Base-by-base conservation (phyloP, 2,888 invertebrate species). In the Oxyteleia sp. region DNA sequence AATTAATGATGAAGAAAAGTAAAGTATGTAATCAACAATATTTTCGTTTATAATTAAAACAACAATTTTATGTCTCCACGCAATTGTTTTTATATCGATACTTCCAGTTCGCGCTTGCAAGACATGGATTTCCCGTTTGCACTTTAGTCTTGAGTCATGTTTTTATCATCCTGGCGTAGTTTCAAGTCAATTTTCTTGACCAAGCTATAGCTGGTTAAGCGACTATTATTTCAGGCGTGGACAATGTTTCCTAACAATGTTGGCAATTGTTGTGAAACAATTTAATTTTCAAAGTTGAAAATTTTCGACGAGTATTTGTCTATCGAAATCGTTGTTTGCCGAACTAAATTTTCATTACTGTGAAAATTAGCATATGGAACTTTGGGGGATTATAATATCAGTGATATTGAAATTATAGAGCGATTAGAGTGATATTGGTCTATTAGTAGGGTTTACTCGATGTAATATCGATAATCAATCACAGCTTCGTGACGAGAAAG, bases 161-260 rank as follows among this genome's bases (percentile, higher is more conserved):
- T 92, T 91, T 90, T 91, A 92, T 91, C 89, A 90, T 92, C 88
- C 89, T 92, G 92, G 92, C 92, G 79, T 80, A 85, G 90, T 88
- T 91, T 92, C 92, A 92, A 92, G 92, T 91, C 90, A 92, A 92
- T 92, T 92, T 92, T 90, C 91, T 91, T 90, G 88, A 90, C 89
- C 89, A 88, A 88, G 88, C 88, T 86, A 90, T 91, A 92, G 89
- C 87, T 90, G 85, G 85, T 63, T 76, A 43, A 29, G 59, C 64
- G 68, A 69, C 74, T 66, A 82, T 82, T 64, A 71, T 72, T 76
- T 63, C 57, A 75, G 32, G 72, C 59, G 47, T 53, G 75, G 64
- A 35, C 53, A 47, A 63, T 38, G 38, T 45, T 78, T 64, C 51
- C 85, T 74, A 86, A 81, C 74, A 69, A 69, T 68, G 84, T 88